phyloP scores from a whole-genome alignment of 1,140 invertebrate genomes.

The Aphelenchoides avenae region DNA sequence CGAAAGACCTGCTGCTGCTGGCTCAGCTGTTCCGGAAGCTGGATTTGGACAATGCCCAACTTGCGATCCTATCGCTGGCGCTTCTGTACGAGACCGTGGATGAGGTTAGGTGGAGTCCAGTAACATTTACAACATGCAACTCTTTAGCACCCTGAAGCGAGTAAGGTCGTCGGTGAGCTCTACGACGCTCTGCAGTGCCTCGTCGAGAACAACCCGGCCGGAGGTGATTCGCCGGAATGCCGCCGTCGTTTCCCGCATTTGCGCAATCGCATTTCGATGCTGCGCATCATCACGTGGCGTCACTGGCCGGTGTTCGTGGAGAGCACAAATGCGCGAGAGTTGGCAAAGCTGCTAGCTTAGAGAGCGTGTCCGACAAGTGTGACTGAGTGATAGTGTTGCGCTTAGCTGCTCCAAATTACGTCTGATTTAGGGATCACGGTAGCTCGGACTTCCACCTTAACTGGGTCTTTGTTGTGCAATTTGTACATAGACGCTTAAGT shows the following conservation, averaged over 20 bases:
- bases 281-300: constrained; percentile 8
- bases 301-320: constrained; percentile 16
- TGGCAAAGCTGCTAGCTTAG: constrained; percentile 7
- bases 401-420: too few relatives aligned
- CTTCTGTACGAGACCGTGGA: constrained; percentile 14
- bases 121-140: neutral
- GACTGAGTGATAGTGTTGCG: too few relatives aligned
- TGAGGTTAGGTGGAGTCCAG: neutral
- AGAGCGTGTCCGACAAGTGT: too few relatives aligned
- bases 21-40: constrained; percentile 13
- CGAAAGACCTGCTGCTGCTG: constrained; percentile 3
- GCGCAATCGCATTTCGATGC: constrained; percentile 10
- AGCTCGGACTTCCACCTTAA: too few relatives aligned
- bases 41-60: constrained; percentile 16
- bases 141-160: constrained; percentile 11
- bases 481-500: too few relatives aligned
- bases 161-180: constrained; percentile 5
- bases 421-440: too few relatives aligned
- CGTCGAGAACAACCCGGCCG: constrained; percentile 12
- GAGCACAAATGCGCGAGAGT: constrained; percentile 11
- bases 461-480: too few relatives aligned
- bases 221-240: constrained; percentile 6
- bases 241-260: neutral
- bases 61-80: constrained; percentile 12
- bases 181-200: constrained; percentile 6